Base-by-base conservation (phyloP, 2,113 vertebrate genomes). In the Gobio gobio region DNA sequence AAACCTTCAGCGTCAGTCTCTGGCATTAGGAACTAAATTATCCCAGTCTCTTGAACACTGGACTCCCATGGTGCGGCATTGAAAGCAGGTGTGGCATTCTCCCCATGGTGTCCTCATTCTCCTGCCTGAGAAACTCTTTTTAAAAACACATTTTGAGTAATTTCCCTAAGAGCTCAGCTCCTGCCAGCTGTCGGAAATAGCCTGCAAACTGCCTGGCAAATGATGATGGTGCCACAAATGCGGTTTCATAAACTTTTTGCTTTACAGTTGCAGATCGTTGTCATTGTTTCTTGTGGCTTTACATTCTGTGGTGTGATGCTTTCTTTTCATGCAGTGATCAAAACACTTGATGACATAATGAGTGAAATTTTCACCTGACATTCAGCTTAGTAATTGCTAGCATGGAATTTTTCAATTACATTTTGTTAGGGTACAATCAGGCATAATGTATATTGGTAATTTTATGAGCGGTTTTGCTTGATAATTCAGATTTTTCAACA, bases 151-250 rank as follows among this genome's bases (percentile, higher is more conserved):
- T 80, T 82, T 75, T 49, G 70, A 84, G 80, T 75, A 76, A 83
- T 87, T 88, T 88, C 56, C 70, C 40, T 58, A 88, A 83, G 83
- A 86, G 87, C 83, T 82, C 83, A 47, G 33, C 77, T 66, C 56
- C 83, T 83, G 58, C 78, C 85, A 68, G 40, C 58, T 56, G 51
- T 87, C 36, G 20, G 51, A 84, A 85, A 84, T 82, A 78, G 84
- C 70, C 64, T 70, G 49, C 29, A 77, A 87, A 78, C 63, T 66
- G 59, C 78, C 56, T 64, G 83, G 45, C 85, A 85, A 72, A 43
- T 22, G 20, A 64, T 36, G 78, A 36, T 33, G 4, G 43, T 63
- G 78, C 13, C 63, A 64, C 68, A 61, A 58, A 54, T 51, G 12
- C 51, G 33, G 56, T 68, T 51, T 40, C 68, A 22, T 9, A 58